Evolutionary conservation across 2,888 invertebrate species (phyloP), one percentile per base, ranked within the genome.

Genomic region (Phortica magna): DNA sequence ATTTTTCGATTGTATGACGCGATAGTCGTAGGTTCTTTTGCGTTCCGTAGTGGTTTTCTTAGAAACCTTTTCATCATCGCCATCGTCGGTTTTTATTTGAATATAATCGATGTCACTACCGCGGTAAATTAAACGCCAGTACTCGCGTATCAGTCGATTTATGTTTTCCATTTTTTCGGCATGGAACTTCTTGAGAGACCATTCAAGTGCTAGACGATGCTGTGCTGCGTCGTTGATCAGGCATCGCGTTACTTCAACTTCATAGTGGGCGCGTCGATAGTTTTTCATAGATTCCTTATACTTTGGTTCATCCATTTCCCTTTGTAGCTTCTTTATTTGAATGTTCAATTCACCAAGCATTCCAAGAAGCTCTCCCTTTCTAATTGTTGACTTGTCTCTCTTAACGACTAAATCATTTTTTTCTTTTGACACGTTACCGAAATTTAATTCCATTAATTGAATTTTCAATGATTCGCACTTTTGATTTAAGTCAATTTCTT

Each of bases 21-120:
- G 95, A 92, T 95, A 97, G 92, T 92, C 93, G 73, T 92, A 93
- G 65, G 88, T 88, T 79, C 93, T 89, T 48, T 89, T 90, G 0
- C 89, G 87, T 81, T 90, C 90, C 1, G 90, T 74, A 4, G 89
- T 82, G 0, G 83, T 77, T 2, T 31, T 31, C 5, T 2, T 31
- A 31, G 31, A 31, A 31, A 4, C 5, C 5, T 31, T 31, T 17
- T 84, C 81, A 0, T 79, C 78, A 31, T 78, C 82, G 2, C 75
- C 78, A 12, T 87, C 89, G 77, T 91, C 90, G 77, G 96, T 95
- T 93, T 95, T 94, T 78, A 99, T 98, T 92, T 98, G 96, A 88
- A 99, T 98, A 77, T 96, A 96, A 88, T 98, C 98, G 82, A 99
- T 98, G 91, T 99, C 99, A 87, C 96, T 96, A n/a, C 98, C 98